These are phyloP conservation scores for Apus apus DNA, from an alignment of 2,113 vertebrate species.

Conservation along the genomic window DNA sequence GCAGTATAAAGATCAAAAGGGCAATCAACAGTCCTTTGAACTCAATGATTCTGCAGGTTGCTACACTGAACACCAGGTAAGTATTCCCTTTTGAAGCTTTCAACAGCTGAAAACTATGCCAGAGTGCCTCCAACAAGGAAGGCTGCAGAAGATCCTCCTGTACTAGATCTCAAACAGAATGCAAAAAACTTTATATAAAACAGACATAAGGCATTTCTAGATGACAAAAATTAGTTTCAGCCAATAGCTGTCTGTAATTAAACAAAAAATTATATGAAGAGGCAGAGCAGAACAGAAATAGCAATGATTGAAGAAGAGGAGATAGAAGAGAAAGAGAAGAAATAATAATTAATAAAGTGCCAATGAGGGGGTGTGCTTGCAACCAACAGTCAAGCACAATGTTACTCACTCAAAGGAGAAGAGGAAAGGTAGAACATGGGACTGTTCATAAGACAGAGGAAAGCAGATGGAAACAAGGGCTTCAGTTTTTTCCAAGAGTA, in stretches of 20 bases:
- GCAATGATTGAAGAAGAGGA: neutral
- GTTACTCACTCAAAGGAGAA: neutral
- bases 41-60: neutral
- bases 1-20: conserved; percentile 1
- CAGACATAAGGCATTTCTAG: neutral
- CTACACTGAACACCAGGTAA: neutral
- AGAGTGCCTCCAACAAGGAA: neutral
- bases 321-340: no score
- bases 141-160: neutral
- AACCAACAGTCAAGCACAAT: neutral
- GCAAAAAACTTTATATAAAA: neutral
- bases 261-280: neutral
- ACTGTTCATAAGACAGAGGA: neutral
- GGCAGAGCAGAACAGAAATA: neutral
- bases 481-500: neutral
- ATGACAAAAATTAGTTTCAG: neutral
- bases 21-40: conserved; percentile 3
- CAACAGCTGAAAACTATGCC: neutral
- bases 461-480: neutral
- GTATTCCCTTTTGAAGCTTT: neutral
- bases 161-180: neutral
- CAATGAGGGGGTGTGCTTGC: neutral
- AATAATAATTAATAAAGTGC: neutral
- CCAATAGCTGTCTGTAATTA: neutral
- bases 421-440: neutral